These are phyloP conservation scores for Hybognathus amarus DNA, from an alignment of 2,797 vertebrate species.

Conservation along the genomic window DNA sequence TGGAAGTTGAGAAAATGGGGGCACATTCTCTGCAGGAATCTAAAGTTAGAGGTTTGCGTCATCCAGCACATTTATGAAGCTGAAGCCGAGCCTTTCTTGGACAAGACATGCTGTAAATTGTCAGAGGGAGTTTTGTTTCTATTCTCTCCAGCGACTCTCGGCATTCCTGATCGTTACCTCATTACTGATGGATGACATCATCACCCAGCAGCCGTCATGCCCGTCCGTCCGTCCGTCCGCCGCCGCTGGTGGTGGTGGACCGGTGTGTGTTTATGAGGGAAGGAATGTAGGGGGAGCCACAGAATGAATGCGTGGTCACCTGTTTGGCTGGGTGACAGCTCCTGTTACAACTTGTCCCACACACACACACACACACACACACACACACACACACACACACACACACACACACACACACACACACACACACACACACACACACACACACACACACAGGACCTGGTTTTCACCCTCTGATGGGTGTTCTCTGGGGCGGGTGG, in stretches of 20 bases:
- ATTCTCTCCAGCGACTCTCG: constrained; percentile 2
- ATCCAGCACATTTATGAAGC: constrained; percentile 23
- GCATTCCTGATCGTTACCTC: constrained; percentile 18
- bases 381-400: neutral
- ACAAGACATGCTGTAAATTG: neutral
- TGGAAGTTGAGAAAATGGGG: constrained; percentile 44
- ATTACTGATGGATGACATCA: constrained; percentile 26
- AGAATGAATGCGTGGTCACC: constrained; percentile 41
- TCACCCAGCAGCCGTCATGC: too few relatives aligned
- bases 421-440: too few relatives aligned
- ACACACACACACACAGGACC: neutral
- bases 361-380: too few relatives aligned
- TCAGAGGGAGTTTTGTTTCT: neutral
- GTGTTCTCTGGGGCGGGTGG: neutral
- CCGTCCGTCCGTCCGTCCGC: neutral
- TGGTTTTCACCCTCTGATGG: neutral
- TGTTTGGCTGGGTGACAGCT: constrained; percentile 47
- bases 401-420: too few relatives aligned
- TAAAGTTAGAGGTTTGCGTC: constrained; percentile 44
- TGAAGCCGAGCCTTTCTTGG: constrained; percentile 21
- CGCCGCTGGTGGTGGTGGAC: neutral
- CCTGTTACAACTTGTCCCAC: constrained; percentile 43
- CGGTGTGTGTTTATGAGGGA: neutral
- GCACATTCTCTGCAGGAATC: constrained; percentile 1
- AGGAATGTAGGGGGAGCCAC: constrained; percentile 34